A percentile compares a stretch with the other conserved stretches of the same genome.
phyloP scores from a whole-genome alignment of 2,113 vertebrate species.

The Alligator mississippiensis region DNA sequence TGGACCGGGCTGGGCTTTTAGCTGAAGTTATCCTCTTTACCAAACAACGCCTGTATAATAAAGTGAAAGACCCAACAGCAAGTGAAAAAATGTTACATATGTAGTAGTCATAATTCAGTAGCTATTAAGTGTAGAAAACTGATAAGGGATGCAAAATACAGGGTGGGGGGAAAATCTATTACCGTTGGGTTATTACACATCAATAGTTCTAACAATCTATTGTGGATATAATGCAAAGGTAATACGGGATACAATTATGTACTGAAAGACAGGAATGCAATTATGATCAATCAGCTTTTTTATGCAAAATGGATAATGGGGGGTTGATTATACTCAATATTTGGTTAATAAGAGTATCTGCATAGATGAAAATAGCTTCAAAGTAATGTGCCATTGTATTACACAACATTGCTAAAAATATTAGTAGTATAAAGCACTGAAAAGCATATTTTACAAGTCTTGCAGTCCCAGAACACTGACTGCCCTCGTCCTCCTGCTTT shows the following conservation, averaged over 20 bases:
- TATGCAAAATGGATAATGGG: not conserved
- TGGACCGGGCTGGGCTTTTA: no score
- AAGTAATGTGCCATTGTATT: not conserved
- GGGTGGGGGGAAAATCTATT: not conserved
- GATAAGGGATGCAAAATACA: not conserved
- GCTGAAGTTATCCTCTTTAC: no score
- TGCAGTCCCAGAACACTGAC: no score
- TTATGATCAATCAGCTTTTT: no score
- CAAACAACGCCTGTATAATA: not conserved
- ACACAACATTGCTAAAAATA: not conserved
- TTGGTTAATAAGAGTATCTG: not conserved
- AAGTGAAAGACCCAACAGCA: not conserved
- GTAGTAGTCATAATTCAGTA: not conserved
- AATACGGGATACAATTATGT: no score
- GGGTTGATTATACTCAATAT: not conserved
- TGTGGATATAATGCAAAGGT: no score
- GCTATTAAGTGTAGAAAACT: not conserved
- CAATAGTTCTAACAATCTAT: no score
- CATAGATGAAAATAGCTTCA: not conserved
- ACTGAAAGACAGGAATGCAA: no score
- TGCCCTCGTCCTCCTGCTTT: no score
- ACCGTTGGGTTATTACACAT: no score
- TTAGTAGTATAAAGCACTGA: not conserved
- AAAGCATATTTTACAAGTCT: not conserved
- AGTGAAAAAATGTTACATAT: not conserved